Evolutionary conservation across 2,888 invertebrate genomes (phyloP).

Genomic region (Drosophila eohydei): DNA sequence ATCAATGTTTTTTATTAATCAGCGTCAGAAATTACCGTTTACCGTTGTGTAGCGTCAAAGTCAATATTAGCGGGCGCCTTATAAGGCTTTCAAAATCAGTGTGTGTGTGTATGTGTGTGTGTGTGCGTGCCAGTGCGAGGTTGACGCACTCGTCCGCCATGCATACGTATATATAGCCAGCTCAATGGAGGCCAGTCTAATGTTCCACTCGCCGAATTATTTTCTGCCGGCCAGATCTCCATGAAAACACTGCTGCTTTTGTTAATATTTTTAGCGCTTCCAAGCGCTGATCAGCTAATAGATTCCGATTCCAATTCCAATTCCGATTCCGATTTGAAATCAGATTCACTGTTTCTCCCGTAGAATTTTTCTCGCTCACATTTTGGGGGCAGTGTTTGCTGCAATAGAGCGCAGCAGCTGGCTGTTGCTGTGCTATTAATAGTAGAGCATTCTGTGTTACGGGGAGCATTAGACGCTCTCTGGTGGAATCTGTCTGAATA

Average conservation of each 20-base stretch:
- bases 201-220: constrained; percentile 29
- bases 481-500: constrained; percentile 36
- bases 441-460: constrained; percentile 47
- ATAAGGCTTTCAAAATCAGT: constrained; percentile 30
- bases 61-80: constrained; percentile 48
- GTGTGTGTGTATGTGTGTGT: constrained; percentile 22
- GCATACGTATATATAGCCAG: constrained; percentile 16
- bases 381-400: constrained; percentile 19
- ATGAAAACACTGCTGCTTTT: constrained; percentile 30
- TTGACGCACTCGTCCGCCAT: constrained; percentile 64
- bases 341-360: constrained; percentile 1
- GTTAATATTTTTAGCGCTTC: constrained; percentile 35
- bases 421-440: constrained; percentile 58
- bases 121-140: constrained; percentile 50
- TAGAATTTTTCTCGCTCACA: constrained; percentile 7
- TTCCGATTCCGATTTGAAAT: neutral
- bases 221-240: constrained; percentile 12
- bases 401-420: constrained; percentile 28
- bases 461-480: constrained; percentile 65
- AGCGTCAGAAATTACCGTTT: constrained; percentile 54
- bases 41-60: constrained; percentile 50
- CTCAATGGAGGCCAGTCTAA: constrained; percentile 39
- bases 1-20: constrained; percentile 69
- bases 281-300: constrained; percentile 8
- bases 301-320: neutral